These are phyloP conservation scores for Meta bourneti DNA, from an alignment of 2,888 invertebrate species.

Conservation along the genomic window DNA sequence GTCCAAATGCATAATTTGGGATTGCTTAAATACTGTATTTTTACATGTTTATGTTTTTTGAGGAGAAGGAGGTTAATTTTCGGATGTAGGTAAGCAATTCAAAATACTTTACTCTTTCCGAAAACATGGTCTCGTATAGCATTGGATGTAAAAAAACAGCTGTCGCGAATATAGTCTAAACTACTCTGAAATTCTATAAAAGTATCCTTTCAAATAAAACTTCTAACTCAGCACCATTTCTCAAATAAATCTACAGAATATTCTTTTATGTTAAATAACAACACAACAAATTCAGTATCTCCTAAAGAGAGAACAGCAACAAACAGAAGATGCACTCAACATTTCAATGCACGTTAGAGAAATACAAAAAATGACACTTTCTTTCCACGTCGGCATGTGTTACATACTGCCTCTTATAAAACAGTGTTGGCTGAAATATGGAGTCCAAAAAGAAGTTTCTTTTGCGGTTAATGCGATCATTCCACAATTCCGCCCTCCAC, in stretches of 20 bases:
- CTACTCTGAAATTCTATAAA: neutral
- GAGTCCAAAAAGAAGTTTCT: neutral
- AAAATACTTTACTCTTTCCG: no score
- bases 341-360: neutral
- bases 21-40: no score
- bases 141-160: no score
- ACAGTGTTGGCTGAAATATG: neutral
- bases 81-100: no score
- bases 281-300: neutral
- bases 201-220: neutral
- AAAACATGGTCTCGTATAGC: no score
- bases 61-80: no score
- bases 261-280: neutral
- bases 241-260: neutral
- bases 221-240: neutral
- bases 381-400: neutral
- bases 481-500: neutral
- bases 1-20: no score
- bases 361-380: no score
- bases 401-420: neutral
- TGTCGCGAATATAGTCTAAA: no score
- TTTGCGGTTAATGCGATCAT: neutral
- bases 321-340: neutral
- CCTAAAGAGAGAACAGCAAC: no score
- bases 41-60: no score